Base-by-base conservation (phyloP, 1,140 invertebrate genomes). In the Drosophila persimilis region DNA sequence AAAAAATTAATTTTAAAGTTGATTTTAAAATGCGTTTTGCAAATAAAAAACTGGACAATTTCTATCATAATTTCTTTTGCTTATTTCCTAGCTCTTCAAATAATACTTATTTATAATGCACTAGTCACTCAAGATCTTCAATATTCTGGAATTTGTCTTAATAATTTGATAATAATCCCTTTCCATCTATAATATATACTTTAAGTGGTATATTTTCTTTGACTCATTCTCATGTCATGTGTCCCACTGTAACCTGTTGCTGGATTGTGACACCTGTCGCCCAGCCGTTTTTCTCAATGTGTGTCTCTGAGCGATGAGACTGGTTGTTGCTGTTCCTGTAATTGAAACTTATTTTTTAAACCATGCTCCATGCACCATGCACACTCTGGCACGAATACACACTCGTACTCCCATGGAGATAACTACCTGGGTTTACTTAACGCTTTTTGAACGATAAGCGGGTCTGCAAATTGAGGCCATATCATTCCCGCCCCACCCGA, bases 391-490 rank as follows among this genome's bases (percentile, higher is more conserved):
- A 15, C 31, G 29, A 31, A 11, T 11, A 13, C 31, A 35, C 35
- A 39, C 35, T 13, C 35, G 35, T 11, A 9, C 50, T 17, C 29
- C 29, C 62, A 67, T 31, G n/a, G 62, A 55, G 45, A 74, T 45
- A 59, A 44, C 54, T 46, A 57, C 20, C 66, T 58, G 56, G 46
- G 70, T 83, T 84, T 71, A 64, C 80, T 75, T 84, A 75, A 67
- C 71, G 73, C 71, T 83, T 65, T 39, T 73, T 79, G 53, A 70
- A 77, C 64, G 79, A 83, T 84, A 83, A 83, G 62, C 66, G 62
- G 54, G 46, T 76, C 77, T 80, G 77, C 73, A 76, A 80, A 73
- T 80, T 81, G 78, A 73, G 77, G 78, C 73, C 73, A 73, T 50
- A 80, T 13, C 35, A 81, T 81, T 80, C 56, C 47, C 58, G 47